phyloP scores from a whole-genome alignment of 2,113 vertebrate species.

The Microcebus griseorufus region DNA sequence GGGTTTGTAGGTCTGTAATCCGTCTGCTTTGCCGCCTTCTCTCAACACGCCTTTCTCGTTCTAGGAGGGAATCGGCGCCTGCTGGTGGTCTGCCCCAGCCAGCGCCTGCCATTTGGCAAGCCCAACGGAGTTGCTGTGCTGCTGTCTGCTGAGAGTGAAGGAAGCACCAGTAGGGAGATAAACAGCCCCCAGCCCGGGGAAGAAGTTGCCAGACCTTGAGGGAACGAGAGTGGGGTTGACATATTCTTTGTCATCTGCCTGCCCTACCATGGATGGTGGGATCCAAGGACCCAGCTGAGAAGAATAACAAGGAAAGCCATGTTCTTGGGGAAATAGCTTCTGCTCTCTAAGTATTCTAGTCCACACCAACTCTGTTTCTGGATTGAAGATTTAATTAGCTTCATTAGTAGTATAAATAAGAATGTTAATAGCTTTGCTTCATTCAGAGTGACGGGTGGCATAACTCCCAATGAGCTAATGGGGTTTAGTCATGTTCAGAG shows the following conservation, averaged over 20 bases:
- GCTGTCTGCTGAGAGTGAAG: constrained; percentile 9
- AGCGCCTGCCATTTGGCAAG: neutral
- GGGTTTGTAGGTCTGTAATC: neutral
- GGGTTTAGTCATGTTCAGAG: neutral
- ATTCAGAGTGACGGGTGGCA: neutral
- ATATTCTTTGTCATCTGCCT: constrained; percentile 78
- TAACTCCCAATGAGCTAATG: neutral
- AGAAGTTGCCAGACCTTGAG: constrained; percentile 67
- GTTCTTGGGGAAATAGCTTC: constrained; percentile 55
- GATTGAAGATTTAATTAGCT: constrained; percentile 73
- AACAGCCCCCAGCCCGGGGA: constrained; percentile 23
- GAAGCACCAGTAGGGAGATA: neutral
- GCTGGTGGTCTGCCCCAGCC: neutral
- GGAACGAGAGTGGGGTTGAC: constrained; percentile 44
- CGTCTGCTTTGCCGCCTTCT: neutral
- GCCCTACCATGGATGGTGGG: constrained; percentile 49
- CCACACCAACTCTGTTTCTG: constrained; percentile 63
- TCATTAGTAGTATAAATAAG: constrained; percentile 72
- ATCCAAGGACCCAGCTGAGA: constrained; percentile 62
- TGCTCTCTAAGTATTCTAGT: constrained; percentile 63
- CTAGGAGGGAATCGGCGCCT: neutral
- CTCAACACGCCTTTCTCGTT: neutral
- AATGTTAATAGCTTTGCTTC: constrained; percentile 64
- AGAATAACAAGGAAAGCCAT: constrained; percentile 44
- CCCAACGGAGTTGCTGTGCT: neutral